Conservation (phyloP, 2,113 vertebrate genomes). For the Aix galericulata region DNA sequence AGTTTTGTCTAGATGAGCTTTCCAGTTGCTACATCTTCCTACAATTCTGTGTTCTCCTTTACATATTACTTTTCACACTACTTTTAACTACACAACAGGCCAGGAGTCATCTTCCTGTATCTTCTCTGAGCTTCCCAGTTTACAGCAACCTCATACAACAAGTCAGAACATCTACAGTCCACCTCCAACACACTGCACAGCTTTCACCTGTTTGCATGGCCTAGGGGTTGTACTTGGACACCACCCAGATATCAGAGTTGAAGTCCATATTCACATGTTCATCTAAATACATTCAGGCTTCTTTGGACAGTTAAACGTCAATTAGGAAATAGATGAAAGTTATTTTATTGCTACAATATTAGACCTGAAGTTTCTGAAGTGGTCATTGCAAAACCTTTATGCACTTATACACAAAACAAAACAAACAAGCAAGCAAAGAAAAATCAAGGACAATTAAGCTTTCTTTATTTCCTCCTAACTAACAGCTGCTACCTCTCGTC, state of each 20-base stretch:
- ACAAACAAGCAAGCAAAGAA: not conserved
- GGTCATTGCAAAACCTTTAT: not conserved
- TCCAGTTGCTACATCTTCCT: not conserved
- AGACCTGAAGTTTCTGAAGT: not conserved
- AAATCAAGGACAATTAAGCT: not conserved
- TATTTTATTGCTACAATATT: not conserved
- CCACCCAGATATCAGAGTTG: not conserved
- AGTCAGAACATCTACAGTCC: not conserved
- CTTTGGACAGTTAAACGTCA: not conserved
- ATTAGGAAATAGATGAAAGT: not conserved
- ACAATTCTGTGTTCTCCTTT: not conserved
- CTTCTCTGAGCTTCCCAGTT: not conserved
- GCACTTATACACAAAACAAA: not conserved
- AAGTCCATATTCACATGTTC: not conserved
- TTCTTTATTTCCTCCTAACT: not conserved
- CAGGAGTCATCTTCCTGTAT: fast-evolving
- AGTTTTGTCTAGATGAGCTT: not conserved
- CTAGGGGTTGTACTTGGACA: not conserved
- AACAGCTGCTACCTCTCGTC: not conserved
- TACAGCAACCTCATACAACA: not conserved
- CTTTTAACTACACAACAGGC: not conserved
- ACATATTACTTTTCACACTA: not conserved
- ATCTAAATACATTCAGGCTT: not conserved
- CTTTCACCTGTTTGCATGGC: not conserved
- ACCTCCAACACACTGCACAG: not conserved